These are phyloP conservation scores for Phrynosoma blainvillii DNA, from an alignment of 2,113 vertebrate genomes.

Conservation along the genomic window DNA sequence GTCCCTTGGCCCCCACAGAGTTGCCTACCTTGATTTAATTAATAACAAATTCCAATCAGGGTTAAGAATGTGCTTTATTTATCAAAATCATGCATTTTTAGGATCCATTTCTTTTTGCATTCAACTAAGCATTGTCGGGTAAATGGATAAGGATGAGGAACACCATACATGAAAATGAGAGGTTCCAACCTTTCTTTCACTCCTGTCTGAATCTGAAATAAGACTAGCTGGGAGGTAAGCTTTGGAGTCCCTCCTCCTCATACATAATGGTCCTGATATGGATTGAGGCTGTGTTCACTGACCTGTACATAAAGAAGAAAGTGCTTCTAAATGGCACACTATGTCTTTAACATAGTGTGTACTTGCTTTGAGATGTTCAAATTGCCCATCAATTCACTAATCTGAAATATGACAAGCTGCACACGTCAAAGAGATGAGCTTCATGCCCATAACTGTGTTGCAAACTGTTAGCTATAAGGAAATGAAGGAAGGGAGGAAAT, in stretches of 20 bases:
- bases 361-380: not conserved
- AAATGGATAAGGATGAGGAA: too few relatives aligned
- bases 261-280: not conserved
- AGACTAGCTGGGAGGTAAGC: not conserved
- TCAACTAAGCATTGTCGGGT: too few relatives aligned
- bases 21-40: too few relatives aligned
- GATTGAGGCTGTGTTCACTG: not conserved
- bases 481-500: constrained; percentile 41
- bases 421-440: constrained; percentile 6
- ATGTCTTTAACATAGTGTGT: too few relatives aligned
- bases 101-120: too few relatives aligned
- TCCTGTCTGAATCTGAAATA: not conserved
- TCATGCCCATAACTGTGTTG: not conserved
- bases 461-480: constrained; percentile 36
- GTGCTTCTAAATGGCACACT: not conserved
- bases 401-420: not conserved
- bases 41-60: too few relatives aligned
- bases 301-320: not conserved
- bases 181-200: not conserved
- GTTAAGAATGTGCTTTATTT: too few relatives aligned
- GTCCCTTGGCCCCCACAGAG: too few relatives aligned
- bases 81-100: too few relatives aligned
- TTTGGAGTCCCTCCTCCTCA: not conserved
- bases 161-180: not conserved
- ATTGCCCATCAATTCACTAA: not conserved